These are phyloP conservation scores for Rhinoptilus africanus DNA, from an alignment of 2,113 vertebrate genomes.

Conservation along the genomic window DNA sequence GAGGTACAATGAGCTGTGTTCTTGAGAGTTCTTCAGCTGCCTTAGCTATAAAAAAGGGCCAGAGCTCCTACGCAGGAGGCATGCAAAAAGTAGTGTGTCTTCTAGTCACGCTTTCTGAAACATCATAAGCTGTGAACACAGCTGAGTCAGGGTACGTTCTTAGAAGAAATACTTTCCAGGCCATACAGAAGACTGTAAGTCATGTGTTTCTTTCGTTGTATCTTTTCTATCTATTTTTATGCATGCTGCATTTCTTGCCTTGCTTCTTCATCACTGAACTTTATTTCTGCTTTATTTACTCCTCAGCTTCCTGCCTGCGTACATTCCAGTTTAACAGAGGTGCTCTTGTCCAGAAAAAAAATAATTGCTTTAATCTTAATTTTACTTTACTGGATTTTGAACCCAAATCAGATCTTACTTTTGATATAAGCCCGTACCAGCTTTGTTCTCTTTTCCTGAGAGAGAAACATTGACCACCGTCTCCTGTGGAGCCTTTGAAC, in stretches of 20 bases:
- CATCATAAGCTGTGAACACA: background rate
- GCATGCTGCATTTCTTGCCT: background rate
- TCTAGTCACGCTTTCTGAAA: background rate
- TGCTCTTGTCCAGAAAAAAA: background rate
- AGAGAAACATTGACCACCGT: background rate
- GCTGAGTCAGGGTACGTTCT: background rate
- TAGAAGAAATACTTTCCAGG: background rate
- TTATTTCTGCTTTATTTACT: background rate
- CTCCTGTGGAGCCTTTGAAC: conserved; percentile 5
- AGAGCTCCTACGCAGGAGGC: background rate
- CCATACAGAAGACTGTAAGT: background rate
- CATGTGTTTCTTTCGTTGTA: background rate
- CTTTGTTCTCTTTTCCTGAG: background rate
- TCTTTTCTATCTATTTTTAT: background rate
- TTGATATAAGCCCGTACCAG: background rate
- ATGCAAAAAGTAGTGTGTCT: background rate
- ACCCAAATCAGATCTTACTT: background rate
- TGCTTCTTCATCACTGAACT: background rate
- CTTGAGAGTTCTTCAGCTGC: background rate
- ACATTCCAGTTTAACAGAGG: background rate
- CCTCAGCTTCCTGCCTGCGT: background rate
- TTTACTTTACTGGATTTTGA: background rate
- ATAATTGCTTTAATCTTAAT: background rate
- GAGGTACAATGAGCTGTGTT: background rate
- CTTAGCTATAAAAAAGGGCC: background rate